These are phyloP conservation scores for Callinectes sapidus DNA, from an alignment of 2,888 invertebrate genomes.

Conservation along the genomic window DNA sequence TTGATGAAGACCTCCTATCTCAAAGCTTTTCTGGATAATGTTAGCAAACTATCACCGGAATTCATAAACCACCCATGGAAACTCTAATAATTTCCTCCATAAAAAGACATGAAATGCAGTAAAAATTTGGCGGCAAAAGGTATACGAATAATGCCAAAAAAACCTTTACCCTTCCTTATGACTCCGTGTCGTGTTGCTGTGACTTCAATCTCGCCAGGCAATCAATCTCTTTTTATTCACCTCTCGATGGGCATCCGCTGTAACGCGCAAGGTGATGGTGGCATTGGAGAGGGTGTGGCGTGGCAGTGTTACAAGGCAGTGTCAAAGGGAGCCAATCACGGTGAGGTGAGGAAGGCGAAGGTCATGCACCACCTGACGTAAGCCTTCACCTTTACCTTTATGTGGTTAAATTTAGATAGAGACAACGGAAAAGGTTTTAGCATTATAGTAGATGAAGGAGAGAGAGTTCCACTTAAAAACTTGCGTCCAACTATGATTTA, in stretches of 20 bases:
- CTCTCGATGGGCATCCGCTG: not conserved
- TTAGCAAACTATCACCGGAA: too few species aligned
- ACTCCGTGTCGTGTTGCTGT: not conserved
- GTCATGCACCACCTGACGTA: not conserved
- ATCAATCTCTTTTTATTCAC: too few species aligned
- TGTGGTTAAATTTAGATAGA: constrained; percentile 11
- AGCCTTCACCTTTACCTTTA: constrained; percentile 9
- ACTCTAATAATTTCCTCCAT: too few species aligned
- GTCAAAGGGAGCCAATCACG: not conserved
- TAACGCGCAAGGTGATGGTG: not conserved
- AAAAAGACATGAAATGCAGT: too few species aligned
- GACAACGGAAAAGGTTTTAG: not conserved
- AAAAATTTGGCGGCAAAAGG: too few species aligned
- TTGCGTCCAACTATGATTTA: too few species aligned
- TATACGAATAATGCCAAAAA: too few species aligned
- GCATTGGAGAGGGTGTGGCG: not conserved
- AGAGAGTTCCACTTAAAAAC: too few species aligned
- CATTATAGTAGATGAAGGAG: not conserved
- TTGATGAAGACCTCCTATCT: too few species aligned
- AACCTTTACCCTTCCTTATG: not conserved
- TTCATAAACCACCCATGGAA: too few species aligned
- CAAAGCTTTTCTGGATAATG: too few species aligned
- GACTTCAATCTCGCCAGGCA: not conserved
- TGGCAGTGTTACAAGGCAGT: not conserved
- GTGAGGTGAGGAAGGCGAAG: not conserved